phyloP scores from a whole-genome alignment of 2,888 invertebrate species.

The Dorcus parallelipipedus region DNA sequence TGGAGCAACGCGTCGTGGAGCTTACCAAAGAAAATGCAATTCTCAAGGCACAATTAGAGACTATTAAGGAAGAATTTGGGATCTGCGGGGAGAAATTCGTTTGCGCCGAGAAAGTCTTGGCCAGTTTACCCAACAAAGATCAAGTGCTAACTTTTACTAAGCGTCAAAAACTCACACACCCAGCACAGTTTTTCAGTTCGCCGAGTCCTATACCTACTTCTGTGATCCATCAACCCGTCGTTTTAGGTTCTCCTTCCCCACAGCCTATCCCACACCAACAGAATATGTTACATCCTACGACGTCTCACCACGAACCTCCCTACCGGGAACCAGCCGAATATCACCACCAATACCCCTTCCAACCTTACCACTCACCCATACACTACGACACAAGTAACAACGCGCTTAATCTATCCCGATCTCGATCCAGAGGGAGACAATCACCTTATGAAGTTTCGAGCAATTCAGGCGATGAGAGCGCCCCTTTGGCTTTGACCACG shows the following conservation, averaged over 20 bases:
- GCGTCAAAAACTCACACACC: slow-evolving; percentile 57
- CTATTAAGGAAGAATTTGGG: slow-evolving; percentile 90
- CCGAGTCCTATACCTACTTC: slow-evolving; percentile 58
- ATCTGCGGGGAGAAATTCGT: slow-evolving; percentile 84
- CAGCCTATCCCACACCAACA: slow-evolving; percentile 51
- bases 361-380: slow-evolving; percentile 45
- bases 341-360: slow-evolving; percentile 25
- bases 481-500: slow-evolving; percentile 44
- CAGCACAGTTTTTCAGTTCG: slow-evolving; percentile 53
- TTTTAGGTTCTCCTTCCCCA: slow-evolving; percentile 49
- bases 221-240: slow-evolving; percentile 58
- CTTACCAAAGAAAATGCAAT: slow-evolving; percentile 94
- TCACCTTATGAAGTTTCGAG: slow-evolving; percentile 81
- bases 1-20: slow-evolving; percentile 91
- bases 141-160: slow-evolving; percentile 82
- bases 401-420: slow-evolving; percentile 66
- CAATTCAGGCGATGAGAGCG: slow-evolving; percentile 62
- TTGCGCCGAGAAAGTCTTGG: slow-evolving; percentile 84
- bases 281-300: slow-evolving; percentile 53
- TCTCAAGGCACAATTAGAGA: slow-evolving; percentile 86
- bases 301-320: slow-evolving; percentile 49
- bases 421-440: slow-evolving; percentile 48
- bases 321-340: slow-evolving; percentile 20
- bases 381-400: slow-evolving; percentile 54
- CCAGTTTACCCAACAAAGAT: slow-evolving; percentile 79